phyloP scores from a whole-genome alignment of 2,888 invertebrate species.

The Lycia hirtaria region DNA sequence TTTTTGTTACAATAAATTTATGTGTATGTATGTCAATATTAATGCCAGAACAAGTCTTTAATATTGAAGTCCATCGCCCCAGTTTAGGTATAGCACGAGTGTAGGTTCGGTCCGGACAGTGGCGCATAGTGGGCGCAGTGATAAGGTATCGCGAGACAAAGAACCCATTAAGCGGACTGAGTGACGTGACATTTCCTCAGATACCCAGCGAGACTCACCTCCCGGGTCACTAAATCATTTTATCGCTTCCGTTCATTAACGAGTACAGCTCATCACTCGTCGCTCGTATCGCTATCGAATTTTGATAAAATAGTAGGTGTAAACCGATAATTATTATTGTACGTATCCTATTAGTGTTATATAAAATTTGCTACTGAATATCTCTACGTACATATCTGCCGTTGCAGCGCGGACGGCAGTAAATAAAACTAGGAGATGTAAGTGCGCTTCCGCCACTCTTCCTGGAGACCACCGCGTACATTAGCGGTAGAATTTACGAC shows the following conservation, averaged over 20 bases:
- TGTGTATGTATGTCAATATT: no score
- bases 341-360: background rate
- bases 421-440: slow-evolving; percentile 4
- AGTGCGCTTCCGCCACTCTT: slow-evolving; percentile 12
- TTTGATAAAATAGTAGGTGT: slow-evolving; percentile 37
- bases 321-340: slow-evolving; percentile 10
- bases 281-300: slow-evolving; percentile 27
- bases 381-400: background rate
- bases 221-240: slow-evolving; percentile 79
- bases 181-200: slow-evolving; percentile 83
- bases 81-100: slow-evolving; percentile 26
- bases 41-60: no score
- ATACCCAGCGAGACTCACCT: slow-evolving; percentile 77
- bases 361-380: background rate
- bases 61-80: slow-evolving; percentile 18
- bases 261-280: slow-evolving; percentile 58
- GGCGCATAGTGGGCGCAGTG: slow-evolving; percentile 61
- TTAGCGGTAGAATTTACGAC: slow-evolving; percentile 36
- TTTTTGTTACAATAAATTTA: no score
- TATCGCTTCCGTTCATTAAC: slow-evolving; percentile 79
- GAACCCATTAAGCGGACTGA: slow-evolving; percentile 80
- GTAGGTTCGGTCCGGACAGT: slow-evolving; percentile 53
- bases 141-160: slow-evolving; percentile 82
- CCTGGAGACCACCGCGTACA: slow-evolving; percentile 27
- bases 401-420: background rate